Conservation (phyloP, 2,113 vertebrate genomes). For the Pogonocichla stellata region DNA sequence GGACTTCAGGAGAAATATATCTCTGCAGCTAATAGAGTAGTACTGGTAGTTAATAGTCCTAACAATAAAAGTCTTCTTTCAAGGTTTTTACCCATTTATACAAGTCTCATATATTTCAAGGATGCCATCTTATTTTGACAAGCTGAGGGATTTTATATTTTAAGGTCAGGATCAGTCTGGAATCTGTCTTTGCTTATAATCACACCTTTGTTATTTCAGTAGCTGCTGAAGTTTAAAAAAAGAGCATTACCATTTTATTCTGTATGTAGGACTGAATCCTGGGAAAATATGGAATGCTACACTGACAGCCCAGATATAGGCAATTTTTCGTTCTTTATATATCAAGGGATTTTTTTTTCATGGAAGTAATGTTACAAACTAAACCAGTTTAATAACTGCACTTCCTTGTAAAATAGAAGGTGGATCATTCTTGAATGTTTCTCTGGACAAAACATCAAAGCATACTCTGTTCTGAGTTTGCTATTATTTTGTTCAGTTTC, state of each 20-base stretch:
- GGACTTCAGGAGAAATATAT: not conserved
- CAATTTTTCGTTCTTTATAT: not conserved
- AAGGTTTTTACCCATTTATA: not conserved
- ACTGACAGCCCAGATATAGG: not conserved
- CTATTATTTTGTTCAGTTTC: not conserved
- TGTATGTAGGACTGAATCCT: not conserved
- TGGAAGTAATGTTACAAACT: not conserved
- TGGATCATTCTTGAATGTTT: not conserved
- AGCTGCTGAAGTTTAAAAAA: not conserved
- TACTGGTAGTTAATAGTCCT: not conserved
- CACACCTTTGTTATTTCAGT: not conserved
- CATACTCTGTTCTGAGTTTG: not conserved
- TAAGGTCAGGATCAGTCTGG: not conserved
- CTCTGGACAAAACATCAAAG: not conserved
- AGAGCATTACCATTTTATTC: not conserved
- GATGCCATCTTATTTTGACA: not conserved
- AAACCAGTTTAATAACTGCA: not conserved
- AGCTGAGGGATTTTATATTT: not conserved
- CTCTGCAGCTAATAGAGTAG: not conserved
- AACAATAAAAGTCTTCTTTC: not conserved
- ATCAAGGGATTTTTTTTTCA: not conserved
- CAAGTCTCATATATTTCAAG: not conserved
- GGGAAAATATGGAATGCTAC: not conserved
- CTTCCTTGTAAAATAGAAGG: not conserved
- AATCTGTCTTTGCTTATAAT: not conserved